phyloP scores from a whole-genome alignment of 2,888 invertebrate species.

The Philaethria dido region DNA sequence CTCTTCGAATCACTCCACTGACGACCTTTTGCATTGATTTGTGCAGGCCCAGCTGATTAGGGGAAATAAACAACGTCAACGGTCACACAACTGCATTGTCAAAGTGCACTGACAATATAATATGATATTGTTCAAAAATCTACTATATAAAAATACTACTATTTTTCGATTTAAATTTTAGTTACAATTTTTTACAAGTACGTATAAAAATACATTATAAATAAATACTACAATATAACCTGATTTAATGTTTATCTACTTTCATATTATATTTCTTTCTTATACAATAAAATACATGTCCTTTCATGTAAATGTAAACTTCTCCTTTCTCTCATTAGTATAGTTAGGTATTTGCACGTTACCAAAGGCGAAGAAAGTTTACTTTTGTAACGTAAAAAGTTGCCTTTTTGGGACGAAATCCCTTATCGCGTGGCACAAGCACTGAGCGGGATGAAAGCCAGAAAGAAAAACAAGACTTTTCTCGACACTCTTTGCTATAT shows the following conservation, averaged over 20 bases:
- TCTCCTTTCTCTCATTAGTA: neutral
- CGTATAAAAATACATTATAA: too few species aligned
- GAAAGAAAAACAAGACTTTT: too few species aligned
- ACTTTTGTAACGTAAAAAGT: neutral
- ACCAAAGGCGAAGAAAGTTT: neutral
- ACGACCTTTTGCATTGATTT: slow-evolving; percentile 74
- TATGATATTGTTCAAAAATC: neutral
- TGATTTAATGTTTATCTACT: too few species aligned
- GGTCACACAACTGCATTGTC: slow-evolving; percentile 11
- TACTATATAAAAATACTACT: neutral
- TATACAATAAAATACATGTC: neutral
- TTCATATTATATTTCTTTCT: too few species aligned
- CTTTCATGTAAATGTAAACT: neutral
- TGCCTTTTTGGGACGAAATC: too few species aligned
- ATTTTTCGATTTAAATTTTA: neutral
- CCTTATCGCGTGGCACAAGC: too few species aligned
- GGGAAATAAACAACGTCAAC: slow-evolving; percentile 29
- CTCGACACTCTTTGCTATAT: too few species aligned
- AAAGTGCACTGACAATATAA: too few species aligned
- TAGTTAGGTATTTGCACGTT: neutral
- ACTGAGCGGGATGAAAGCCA: too few species aligned
- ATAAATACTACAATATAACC: too few species aligned
- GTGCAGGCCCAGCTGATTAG: slow-evolving; percentile 63
- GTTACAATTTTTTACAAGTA: neutral
- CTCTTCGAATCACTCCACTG: slow-evolving; percentile 57